These are phyloP conservation scores for Bradypus variegatus DNA, from an alignment of 2,797 vertebrate species.

Conservation along the genomic window DNA sequence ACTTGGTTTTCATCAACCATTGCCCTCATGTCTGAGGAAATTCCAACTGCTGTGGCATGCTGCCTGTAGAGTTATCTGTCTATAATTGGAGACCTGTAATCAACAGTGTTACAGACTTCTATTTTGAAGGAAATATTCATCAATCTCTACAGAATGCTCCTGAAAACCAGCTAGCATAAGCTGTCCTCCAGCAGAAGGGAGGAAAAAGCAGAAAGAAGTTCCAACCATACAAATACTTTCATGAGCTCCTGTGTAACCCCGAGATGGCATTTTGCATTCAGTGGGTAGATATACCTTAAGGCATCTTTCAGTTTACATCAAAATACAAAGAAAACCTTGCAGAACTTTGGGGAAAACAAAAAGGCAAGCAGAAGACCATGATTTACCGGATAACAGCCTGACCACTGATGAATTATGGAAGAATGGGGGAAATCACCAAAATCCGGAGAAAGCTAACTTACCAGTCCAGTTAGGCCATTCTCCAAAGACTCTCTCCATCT, in stretches of 20 bases:
- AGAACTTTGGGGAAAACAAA: conserved; percentile 94
- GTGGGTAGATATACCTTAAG: conserved; percentile 90
- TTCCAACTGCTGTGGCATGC: conserved; percentile 73
- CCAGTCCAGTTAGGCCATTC: conserved; percentile 89
- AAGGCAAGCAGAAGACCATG: conserved; percentile 98
- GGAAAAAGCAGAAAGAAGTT: conserved; percentile 94
- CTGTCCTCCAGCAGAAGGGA: conserved; percentile 74
- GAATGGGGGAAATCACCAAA: conserved; percentile 94
- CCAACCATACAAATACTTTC: conserved; percentile 92
- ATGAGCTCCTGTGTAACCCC: conserved; percentile 86
- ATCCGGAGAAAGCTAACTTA: conserved; percentile 96
- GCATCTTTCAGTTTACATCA: conserved; percentile 95
- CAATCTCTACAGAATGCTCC: conserved; percentile 63
- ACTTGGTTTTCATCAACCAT: conserved; percentile 70
- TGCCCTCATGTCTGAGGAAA: conserved; percentile 66
- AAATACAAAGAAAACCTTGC: conserved; percentile 99
- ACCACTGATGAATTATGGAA: conserved; percentile 94
- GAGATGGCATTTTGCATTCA: conserved; percentile 95
- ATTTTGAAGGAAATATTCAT: conserved; percentile 66
- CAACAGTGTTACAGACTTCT: conserved; percentile 60
- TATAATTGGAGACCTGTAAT: conserved; percentile 80
- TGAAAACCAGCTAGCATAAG: conserved; percentile 75
- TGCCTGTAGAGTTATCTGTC: conserved; percentile 70
- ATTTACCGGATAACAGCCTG: conserved; percentile 67
- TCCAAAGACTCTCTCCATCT: no score